Conservation (phyloP, 2,797 vertebrate genomes). For the Pseudomugil tenellus region DNA sequence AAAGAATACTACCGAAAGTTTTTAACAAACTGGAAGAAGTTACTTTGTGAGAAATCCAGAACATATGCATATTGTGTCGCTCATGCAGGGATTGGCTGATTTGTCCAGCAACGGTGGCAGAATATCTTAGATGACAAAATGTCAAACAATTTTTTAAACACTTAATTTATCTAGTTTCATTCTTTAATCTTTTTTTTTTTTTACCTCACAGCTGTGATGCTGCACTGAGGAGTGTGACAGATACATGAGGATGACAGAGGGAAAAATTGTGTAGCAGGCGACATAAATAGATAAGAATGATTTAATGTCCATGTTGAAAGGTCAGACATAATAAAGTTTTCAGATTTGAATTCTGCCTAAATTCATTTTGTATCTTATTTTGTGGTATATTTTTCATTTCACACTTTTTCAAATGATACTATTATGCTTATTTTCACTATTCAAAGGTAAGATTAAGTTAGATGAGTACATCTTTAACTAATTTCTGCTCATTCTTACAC, state of each 20-base stretch:
- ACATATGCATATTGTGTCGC: neutral
- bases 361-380: constrained; percentile 13
- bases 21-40: too few relatives aligned
- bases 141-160: constrained; percentile 18
- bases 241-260: constrained; percentile 17
- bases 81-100: neutral
- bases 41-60: too few relatives aligned
- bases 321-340: constrained; percentile 36
- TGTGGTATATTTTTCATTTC: neutral
- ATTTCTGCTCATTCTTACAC: constrained; percentile 13
- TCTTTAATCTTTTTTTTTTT: constrained; percentile 40
- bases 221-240: constrained; percentile 9
- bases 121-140: constrained; percentile 6
- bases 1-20: too few relatives aligned
- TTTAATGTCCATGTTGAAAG: constrained; percentile 49
- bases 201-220: constrained; percentile 38
- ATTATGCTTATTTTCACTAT: neutral
- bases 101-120: neutral
- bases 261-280: constrained; percentile 34
- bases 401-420: neutral
- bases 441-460: neutral
- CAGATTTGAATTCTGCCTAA: constrained; percentile 30
- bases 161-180: constrained; percentile 20
- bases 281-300: constrained; percentile 51
- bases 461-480: constrained; percentile 12